phyloP scores from a whole-genome alignment of 2,888 invertebrate species.

The Troglohyphantes excavatus region DNA sequence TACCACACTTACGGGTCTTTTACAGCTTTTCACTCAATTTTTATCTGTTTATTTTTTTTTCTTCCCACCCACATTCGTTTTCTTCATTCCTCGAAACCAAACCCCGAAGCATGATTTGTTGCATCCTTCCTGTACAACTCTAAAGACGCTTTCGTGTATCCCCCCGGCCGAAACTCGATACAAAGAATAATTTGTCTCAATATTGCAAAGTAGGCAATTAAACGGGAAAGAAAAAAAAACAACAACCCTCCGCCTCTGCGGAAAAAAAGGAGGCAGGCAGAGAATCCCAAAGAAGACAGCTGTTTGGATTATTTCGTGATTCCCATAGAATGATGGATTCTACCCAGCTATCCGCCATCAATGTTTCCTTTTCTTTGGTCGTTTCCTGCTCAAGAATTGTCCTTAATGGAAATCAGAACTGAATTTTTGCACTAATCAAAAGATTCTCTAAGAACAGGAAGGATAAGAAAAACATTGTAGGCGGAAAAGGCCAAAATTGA shows the following conservation, averaged over 20 bases:
- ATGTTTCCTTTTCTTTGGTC: constrained; percentile 49
- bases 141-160: constrained; percentile 14
- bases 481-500: constrained; percentile 25
- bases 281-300: constrained; percentile 48
- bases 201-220: constrained; percentile 67
- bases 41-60: no score
- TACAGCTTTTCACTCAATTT: no score
- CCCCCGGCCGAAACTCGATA: constrained; percentile 29
- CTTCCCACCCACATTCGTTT: background rate
- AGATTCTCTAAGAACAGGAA: constrained; percentile 52
- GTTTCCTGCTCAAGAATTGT: constrained; percentile 32
- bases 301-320: constrained; percentile 66
- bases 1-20: background rate
- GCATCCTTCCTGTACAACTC: constrained; percentile 23
- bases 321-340: constrained; percentile 70
- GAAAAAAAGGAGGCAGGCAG: background rate
- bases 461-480: constrained; percentile 25
- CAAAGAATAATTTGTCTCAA: constrained; percentile 70
- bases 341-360: constrained; percentile 39
- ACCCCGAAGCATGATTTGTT: constrained; percentile 20
- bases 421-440: constrained; percentile 73
- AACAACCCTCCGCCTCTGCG: constrained; percentile 6
- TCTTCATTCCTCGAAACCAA: background rate
- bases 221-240: constrained; percentile 28
- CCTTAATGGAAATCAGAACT: constrained; percentile 72